These are phyloP conservation scores for Pecten maximus DNA, from an alignment of 2,888 invertebrate genomes.

Conservation along the genomic window DNA sequence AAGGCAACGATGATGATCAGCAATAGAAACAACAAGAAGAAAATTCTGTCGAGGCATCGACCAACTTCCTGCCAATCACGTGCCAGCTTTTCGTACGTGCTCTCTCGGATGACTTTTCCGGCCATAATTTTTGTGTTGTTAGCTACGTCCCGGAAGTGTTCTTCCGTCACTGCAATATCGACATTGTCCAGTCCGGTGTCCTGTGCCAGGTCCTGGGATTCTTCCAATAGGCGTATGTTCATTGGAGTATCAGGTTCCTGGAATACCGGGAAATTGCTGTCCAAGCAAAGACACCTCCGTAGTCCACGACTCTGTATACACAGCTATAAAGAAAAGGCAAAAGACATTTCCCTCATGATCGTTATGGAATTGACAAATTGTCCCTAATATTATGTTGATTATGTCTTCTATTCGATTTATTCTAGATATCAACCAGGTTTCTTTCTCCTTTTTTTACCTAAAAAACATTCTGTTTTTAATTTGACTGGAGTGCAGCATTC, in stretches of 20 bases:
- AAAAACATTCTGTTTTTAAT: too few relatives aligned
- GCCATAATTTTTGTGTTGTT: constrained; percentile 4
- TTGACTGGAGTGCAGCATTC: too few relatives aligned
- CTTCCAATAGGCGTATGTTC: not conserved
- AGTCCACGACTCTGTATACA: not conserved
- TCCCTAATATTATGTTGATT: too few relatives aligned
- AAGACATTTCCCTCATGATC: not conserved
- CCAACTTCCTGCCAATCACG: constrained; percentile 23
- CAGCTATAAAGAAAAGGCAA: not conserved
- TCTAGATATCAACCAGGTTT: too few relatives aligned
- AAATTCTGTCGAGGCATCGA: not conserved
- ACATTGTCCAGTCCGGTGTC: not conserved
- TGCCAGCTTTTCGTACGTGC: not conserved
- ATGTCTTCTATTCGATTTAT: too few relatives aligned
- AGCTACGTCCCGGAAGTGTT: not conserved
- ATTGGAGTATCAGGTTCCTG: not conserved
- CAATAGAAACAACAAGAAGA: not conserved
- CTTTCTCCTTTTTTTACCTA: too few relatives aligned
- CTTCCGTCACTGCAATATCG: not conserved
- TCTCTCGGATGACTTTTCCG: not conserved
- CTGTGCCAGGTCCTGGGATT: not conserved
- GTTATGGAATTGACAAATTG: too few relatives aligned
- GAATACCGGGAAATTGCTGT: not conserved
- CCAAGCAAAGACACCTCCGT: not conserved
- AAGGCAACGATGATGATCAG: not conserved